Conservation (phyloP, 1,140 invertebrate genomes). For the Trissolcus basalis region DNA sequence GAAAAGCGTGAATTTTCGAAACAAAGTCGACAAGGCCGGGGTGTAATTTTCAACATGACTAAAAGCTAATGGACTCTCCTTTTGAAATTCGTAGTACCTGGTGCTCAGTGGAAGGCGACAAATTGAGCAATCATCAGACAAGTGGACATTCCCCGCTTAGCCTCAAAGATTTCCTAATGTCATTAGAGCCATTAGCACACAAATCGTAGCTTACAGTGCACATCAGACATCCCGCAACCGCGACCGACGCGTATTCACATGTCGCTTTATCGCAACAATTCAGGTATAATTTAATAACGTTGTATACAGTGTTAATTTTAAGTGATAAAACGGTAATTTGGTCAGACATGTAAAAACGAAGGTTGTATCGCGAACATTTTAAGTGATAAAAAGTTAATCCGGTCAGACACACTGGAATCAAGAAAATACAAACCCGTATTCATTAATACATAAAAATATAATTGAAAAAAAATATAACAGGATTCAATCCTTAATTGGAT, state of each 20-base stretch:
- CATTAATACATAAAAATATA: too few species aligned
- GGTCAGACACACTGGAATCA: too few species aligned
- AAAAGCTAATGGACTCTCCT: conserved; percentile 57
- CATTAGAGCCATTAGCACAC: conserved; percentile 49
- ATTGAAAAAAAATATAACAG: too few species aligned
- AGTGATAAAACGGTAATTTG: conserved; percentile 3
- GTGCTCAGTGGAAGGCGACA: background rate
- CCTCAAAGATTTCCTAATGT: conserved; percentile 57
- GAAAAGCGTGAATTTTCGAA: conserved; percentile 40
- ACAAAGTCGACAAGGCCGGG: conserved; percentile 26
- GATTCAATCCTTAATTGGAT: too few species aligned
- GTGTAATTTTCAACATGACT: conserved; percentile 49
- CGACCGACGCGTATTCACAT: conserved; percentile 3
- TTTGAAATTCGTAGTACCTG: conserved; percentile 30
- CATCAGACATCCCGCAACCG: conserved; percentile 14
- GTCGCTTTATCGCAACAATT: conserved; percentile 17
- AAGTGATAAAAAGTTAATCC: too few species aligned
- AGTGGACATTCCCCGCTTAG: conserved; percentile 54
- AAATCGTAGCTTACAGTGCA: conserved; percentile 41
- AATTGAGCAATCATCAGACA: conserved; percentile 24
- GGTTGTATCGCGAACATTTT: too few species aligned
- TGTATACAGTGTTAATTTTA: conserved; percentile 6
- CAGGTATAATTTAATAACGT: conserved; percentile 25
- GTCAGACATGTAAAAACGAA: background rate
- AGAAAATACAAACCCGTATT: too few species aligned